Evolutionary conservation across 2,113 vertebrate species (phyloP).

Genomic region (Narcine bancroftii): DNA sequence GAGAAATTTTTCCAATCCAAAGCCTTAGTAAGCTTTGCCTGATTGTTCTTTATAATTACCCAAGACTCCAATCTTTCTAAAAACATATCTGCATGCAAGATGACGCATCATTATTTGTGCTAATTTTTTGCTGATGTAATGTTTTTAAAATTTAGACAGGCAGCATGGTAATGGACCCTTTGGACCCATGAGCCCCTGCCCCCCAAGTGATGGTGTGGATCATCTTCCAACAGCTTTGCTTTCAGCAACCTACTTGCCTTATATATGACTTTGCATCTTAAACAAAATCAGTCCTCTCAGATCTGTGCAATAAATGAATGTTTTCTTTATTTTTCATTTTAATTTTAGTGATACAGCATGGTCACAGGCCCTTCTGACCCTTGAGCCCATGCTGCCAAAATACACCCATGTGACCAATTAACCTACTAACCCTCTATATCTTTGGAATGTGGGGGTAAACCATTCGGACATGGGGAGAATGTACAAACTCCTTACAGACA

Average conservation of each 20-base stretch:
- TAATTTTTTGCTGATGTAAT: neutral
- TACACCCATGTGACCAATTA: too few species aligned
- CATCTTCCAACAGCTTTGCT: neutral
- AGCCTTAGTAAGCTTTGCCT: neutral
- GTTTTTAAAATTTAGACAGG: too few species aligned
- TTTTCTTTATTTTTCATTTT: too few species aligned
- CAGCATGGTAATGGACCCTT: too few species aligned
- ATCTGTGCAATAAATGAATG: neutral
- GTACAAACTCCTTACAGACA: too few species aligned
- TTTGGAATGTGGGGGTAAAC: too few species aligned
- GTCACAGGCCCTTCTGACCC: too few species aligned
- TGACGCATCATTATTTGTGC: neutral
- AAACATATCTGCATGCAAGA: neutral
- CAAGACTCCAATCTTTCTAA: neutral
- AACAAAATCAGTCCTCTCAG: neutral
- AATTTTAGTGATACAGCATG: too few species aligned
- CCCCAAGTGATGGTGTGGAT: neutral
- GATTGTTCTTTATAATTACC: neutral
- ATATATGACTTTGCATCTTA: neutral
- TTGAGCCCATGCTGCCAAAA: too few species aligned
- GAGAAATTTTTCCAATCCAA: neutral
- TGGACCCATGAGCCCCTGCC: too few species aligned
- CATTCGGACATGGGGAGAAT: too few species aligned
- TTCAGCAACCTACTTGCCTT: neutral
- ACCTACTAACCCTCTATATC: too few species aligned